Evolutionary conservation across 1,140 invertebrate genomes (phyloP), one percentile per base, ranked within the genome.

Genomic region (Tribolium castaneum): DNA sequence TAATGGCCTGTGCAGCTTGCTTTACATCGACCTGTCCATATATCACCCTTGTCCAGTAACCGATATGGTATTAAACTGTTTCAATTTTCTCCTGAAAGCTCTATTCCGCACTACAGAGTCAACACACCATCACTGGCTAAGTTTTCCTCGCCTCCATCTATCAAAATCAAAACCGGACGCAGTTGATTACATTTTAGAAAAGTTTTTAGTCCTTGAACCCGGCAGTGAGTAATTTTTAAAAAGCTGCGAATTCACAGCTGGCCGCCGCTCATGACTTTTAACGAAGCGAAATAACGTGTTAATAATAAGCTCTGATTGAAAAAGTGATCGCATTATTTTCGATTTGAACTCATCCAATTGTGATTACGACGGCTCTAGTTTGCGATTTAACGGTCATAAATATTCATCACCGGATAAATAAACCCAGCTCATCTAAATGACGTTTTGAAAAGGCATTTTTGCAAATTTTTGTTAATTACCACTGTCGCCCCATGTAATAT

Each of bases 21-120:
- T 84, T 75, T 80, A 82, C 83, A 84, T 84, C 82, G 83, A 79
- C 78, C 83, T 82, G 80, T 80, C 78, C 81, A 84, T 84, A 83
- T 84, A 84, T 84, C 83, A 84, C 52, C 59, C 73, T 49, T 51
- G 74, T 51, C 74, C 81, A 80, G 76, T 72, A 78, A 51, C 70
- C 80, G 81, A 82, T 82, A 82, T 80, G 80, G 72, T 75, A 80
- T 81, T 82, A 81, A 82, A 82, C 81, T 80, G 78, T 82, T 81
- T 80, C 80, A 82, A 81, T 82, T 82, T 80, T 73, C 71, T 35
- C 71, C 22, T 73, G 71, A 73, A 73, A 73, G 71, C 49, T 35
- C 22, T 30, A 66, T 66, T 66, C 59, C 59, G 14, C 30, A 35
- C 30, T 25, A 22, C 16, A 16, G 52, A 14, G 9, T 35, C 30